Evolutionary conservation across 1,140 invertebrate genomes (phyloP).

Genomic region (Rhyacophila brunnea): DNA sequence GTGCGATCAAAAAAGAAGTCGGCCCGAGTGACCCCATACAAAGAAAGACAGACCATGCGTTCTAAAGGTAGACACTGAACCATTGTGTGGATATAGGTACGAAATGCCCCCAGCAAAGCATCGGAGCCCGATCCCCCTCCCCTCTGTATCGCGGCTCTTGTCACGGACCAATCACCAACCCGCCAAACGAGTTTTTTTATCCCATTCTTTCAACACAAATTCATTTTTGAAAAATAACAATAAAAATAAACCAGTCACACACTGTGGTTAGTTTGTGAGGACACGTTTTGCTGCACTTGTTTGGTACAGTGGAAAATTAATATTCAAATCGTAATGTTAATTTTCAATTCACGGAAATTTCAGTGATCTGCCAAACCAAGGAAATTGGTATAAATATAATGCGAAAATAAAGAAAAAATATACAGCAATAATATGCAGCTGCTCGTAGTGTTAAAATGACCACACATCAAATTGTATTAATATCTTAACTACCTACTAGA

Average conservation of each 20-base stretch:
- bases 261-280: slow-evolving; percentile 4
- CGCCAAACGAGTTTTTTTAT: slow-evolving; percentile 27
- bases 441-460: too few species aligned
- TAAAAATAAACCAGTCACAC: slow-evolving; percentile 20
- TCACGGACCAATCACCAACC: slow-evolving; percentile 21
- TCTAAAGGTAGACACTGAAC: slow-evolving; percentile 8
- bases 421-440: too few species aligned
- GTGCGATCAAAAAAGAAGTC: background rate
- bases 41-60: background rate
- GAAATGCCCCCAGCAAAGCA: slow-evolving; percentile 33
- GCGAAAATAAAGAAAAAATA: too few species aligned
- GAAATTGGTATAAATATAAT: too few species aligned
- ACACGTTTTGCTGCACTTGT: background rate
- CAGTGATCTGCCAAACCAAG: too few species aligned
- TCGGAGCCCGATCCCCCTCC: slow-evolving; percentile 4
- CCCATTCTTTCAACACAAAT: slow-evolving; percentile 27
- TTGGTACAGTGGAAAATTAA: background rate
- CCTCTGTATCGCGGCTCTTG: background rate
- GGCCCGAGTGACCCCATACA: slow-evolving; percentile 15
- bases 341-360: too few species aligned
- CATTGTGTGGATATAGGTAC: slow-evolving; percentile 12
- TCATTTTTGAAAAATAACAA: slow-evolving; percentile 27
- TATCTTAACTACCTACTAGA: too few species aligned
- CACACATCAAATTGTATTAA: too few species aligned
- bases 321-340: too few species aligned